These are phyloP conservation scores for Dryobates pubescens DNA, from an alignment of 2,797 vertebrate genomes.

Conservation along the genomic window DNA sequence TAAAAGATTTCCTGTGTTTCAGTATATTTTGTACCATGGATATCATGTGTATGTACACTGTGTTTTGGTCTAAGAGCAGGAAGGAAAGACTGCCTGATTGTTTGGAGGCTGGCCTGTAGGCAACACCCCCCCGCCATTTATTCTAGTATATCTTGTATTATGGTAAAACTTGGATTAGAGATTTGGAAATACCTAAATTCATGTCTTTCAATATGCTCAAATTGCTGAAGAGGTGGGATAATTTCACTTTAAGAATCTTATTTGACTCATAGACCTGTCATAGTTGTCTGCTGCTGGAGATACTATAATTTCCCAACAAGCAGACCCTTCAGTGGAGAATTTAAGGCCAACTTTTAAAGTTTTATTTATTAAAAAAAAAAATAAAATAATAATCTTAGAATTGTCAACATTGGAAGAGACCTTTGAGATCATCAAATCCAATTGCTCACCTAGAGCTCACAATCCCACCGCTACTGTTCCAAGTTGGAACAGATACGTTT, in stretches of 20 bases:
- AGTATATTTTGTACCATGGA: background rate
- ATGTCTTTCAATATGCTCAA: background rate
- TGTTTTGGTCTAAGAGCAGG: background rate
- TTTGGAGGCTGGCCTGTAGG: background rate
- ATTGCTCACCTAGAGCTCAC: no score
- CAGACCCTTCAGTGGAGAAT: background rate
- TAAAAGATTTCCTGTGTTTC: background rate
- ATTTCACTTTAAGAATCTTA: background rate
- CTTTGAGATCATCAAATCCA: no score
- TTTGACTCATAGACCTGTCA: background rate
- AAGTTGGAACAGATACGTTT: background rate
- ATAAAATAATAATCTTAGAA: no score
- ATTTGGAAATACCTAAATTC: background rate
- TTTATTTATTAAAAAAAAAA: no score
- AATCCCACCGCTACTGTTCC: background rate
- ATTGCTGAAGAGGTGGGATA: background rate
- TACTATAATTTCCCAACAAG: background rate
- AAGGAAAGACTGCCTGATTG: background rate
- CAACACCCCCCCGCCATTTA: background rate
- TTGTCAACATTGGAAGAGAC: no score
- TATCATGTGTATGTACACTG: background rate
- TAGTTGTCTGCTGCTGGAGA: background rate
- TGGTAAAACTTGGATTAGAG: background rate
- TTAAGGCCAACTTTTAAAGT: background rate
- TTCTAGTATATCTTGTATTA: background rate